Conservation (phyloP, 2,797 vertebrate genomes). For the Paramormyrops hopkinsi region DNA sequence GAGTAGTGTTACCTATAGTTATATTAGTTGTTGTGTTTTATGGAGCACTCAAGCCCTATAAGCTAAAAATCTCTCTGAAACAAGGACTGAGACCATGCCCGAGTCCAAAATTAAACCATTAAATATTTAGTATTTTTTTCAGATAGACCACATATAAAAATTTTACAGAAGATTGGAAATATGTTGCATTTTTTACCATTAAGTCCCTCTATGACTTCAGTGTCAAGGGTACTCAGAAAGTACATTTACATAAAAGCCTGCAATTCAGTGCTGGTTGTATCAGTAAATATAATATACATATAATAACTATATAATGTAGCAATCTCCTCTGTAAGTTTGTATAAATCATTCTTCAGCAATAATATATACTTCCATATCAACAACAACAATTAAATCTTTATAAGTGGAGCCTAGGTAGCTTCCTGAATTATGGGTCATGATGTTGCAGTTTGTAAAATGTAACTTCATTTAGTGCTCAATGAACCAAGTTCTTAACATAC, state of each 20-base stretch:
- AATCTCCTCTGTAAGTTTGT: not conserved
- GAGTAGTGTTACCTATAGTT: not conserved
- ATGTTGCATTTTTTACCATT: not conserved
- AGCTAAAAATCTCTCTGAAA: not conserved
- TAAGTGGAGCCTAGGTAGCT: not conserved
- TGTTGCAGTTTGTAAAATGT: slow-evolving; percentile 4
- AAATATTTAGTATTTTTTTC: not conserved
- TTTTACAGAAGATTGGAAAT: not conserved
- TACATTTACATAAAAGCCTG: not conserved
- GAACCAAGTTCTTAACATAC: not conserved
- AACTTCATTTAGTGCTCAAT: slow-evolving; percentile 10
- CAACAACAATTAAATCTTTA: not conserved
- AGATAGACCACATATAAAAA: not conserved
- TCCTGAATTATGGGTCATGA: not conserved
- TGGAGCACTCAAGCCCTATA: not conserved
- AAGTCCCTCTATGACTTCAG: not conserved
- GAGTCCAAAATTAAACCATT: not conserved
- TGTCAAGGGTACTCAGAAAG: not conserved
- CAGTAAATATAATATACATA: not conserved
- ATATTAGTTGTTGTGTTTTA: not conserved
- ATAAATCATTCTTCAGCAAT: not conserved
- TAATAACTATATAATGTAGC: not conserved
- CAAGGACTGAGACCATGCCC: not conserved
- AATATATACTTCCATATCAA: not conserved
- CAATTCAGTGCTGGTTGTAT: not conserved